These are phyloP conservation scores for Zootermopsis nevadensis DNA, from an alignment of 2,888 invertebrate species.

Conservation along the genomic window DNA sequence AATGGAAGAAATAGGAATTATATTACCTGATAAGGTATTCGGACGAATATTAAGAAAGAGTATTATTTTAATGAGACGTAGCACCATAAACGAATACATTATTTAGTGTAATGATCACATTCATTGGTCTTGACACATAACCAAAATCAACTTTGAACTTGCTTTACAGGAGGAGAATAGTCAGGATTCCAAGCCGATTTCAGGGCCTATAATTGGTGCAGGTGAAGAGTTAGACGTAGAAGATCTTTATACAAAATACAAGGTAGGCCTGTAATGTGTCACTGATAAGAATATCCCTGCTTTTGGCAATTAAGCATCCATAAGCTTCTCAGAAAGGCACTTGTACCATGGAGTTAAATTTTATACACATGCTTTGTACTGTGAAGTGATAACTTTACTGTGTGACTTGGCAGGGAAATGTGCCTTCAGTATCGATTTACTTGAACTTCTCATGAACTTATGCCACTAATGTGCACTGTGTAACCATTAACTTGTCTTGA, in stretches of 20 bases:
- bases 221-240: conserved; percentile 88
- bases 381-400: too few species aligned
- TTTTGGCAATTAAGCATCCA: too few species aligned
- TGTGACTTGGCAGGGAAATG: too few species aligned
- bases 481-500: too few species aligned
- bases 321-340: too few species aligned
- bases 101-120: background rate
- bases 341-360: too few species aligned
- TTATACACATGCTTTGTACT: too few species aligned
- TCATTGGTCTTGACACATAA: background rate
- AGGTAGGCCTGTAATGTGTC: conserved; percentile 68
- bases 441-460: too few species aligned
- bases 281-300: too few species aligned
- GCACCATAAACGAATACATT: background rate
- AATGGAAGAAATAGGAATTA: conserved; percentile 88
- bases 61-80: background rate
- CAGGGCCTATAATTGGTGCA: conserved; percentile 57
- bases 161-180: conserved; percentile 58
- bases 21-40: conserved; percentile 82
- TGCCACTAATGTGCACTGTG: too few species aligned
- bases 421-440: too few species aligned
- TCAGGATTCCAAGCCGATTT: conserved; percentile 56
- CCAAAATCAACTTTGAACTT: background rate
- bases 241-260: conserved; percentile 95
- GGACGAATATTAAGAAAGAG: conserved; percentile 52